Evolutionary conservation across 2,888 invertebrate species (phyloP), one percentile per base, ranked within the genome.

Genomic region (Dolomedes plantarius): DNA sequence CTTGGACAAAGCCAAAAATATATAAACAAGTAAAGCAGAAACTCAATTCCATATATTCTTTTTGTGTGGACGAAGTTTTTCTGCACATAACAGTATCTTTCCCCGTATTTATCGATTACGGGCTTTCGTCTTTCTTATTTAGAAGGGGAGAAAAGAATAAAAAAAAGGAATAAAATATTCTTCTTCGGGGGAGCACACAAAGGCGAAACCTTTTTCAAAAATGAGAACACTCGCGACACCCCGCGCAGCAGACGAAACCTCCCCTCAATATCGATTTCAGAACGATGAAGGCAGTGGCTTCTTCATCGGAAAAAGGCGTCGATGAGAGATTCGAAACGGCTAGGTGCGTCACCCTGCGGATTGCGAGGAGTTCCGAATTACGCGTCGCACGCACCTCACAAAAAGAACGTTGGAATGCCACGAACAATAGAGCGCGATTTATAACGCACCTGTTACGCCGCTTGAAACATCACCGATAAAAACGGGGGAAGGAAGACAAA

Each of bases 361-460:
- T 56, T 56, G 56, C 56, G 23, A 56, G 56, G 16, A 23, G 23
- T 56, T 16, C 23, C 23, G 56, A 56, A 56, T 56, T 56, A 56
- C 56, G 56, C 56, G 56, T 56, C 19, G 19, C 56, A 56, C 56
- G 56, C 56, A 56, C 56, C 56, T 23, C 56, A 41, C 19, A 46
- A 64, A 64, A 67, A 67, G 32, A 32, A 32, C 67, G 67, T 32
- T 31, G 67, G 67, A 67, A 74, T 19, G n/a, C 36, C n/a, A 27
- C 56, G 77, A 83, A 83, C 83, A 67, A 77, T 77, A 67, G 76
- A 23, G 29, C 72, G 28, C 67, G 50, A 79, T 69, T 56, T 39
- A 23, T 69, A 69, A 32, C n/a, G 19, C 82, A 82, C 82, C 82
- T 82, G 82, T 82, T 82, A 82, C 82, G 32, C 19, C 32, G 32